A percentile compares a stretch with the other conserved stretches of the same genome.
Conservation (phyloP, 2,888 invertebrate species). For the Eremobia ochroleuca region DNA sequence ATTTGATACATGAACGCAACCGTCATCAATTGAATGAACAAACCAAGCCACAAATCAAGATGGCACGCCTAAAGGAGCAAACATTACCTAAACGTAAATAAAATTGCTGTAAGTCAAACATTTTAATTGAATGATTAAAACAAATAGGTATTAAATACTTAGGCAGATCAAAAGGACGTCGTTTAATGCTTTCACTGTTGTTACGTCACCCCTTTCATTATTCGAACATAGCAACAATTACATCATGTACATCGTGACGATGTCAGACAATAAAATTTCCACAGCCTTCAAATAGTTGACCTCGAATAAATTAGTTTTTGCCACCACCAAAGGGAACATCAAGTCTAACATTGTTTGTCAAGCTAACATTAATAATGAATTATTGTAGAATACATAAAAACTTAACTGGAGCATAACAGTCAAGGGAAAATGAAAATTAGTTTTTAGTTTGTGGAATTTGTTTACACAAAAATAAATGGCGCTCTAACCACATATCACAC, state of each 20-base stretch:
- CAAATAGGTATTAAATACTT: neutral
- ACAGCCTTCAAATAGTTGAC: conserved; percentile 22
- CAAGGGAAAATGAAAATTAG: conserved; percentile 5
- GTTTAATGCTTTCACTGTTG: neutral
- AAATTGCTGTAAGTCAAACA: neutral
- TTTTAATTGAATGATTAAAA: neutral
- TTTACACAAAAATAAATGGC: conserved; percentile 16
- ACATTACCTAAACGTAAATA: neutral
- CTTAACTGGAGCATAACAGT: neutral
- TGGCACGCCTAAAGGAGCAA: neutral
- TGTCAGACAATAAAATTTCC: conserved; percentile 6
- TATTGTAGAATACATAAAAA: conserved; percentile 13
- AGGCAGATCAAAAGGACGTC: neutral
- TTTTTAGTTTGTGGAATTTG: conserved; percentile 6
- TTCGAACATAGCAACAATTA: conserved; percentile 18
- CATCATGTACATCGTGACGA: conserved; percentile 19
- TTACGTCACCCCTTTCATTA: conserved; percentile 15
- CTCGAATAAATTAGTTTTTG: conserved; percentile 40
- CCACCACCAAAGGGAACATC: conserved; percentile 15
- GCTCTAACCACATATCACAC: too few species aligned
- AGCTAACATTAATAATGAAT: conserved; percentile 18
- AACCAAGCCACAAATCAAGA: too few species aligned
- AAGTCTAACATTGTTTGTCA: conserved; percentile 22
- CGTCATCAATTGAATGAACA: neutral
- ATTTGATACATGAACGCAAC: neutral